These are phyloP conservation scores for Drosophila sturtevanti DNA, from an alignment of 1,140 invertebrate genomes.

Conservation along the genomic window DNA sequence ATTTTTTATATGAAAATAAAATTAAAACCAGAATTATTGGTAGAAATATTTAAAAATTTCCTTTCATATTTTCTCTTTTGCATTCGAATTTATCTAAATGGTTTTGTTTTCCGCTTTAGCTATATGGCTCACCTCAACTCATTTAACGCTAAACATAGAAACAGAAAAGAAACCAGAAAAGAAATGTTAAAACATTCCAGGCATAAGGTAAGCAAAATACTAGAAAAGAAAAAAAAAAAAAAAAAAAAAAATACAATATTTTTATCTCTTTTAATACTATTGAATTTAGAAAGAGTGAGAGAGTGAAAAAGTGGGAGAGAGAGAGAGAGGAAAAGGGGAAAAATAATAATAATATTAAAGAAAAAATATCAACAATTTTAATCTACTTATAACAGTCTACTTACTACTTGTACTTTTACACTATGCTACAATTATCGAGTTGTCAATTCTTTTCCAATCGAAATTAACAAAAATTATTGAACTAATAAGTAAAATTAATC, in stretches of 20 bases:
- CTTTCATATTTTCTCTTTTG: background rate
- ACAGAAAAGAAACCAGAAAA: conserved; percentile 3
- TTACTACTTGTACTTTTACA: no score
- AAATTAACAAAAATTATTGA: no score
- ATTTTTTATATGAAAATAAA: no score
- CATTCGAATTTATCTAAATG: conserved; percentile 1
- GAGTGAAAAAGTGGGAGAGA: no score
- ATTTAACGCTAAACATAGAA: conserved; percentile 2
- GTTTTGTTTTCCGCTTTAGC: conserved; percentile 1
- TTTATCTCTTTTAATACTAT: background rate
- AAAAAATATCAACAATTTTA: background rate
- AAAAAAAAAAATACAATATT: background rate
- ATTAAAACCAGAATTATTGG: no score
- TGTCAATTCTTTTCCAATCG: background rate
- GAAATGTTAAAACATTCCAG: conserved; percentile 1
- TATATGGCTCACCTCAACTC: conserved; percentile 4
- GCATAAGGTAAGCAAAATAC: background rate
- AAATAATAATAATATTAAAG: conserved; percentile 1
- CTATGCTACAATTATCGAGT: background rate
- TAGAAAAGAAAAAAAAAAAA: background rate
- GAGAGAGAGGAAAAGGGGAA: background rate
- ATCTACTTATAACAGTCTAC: background rate
- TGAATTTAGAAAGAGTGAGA: background rate
- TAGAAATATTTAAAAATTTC: background rate
- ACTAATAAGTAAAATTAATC: no score